Evolutionary conservation across 2,888 invertebrate species (phyloP), one percentile per base, ranked within the genome.

Genomic region (Zeuzera pyrina): DNA sequence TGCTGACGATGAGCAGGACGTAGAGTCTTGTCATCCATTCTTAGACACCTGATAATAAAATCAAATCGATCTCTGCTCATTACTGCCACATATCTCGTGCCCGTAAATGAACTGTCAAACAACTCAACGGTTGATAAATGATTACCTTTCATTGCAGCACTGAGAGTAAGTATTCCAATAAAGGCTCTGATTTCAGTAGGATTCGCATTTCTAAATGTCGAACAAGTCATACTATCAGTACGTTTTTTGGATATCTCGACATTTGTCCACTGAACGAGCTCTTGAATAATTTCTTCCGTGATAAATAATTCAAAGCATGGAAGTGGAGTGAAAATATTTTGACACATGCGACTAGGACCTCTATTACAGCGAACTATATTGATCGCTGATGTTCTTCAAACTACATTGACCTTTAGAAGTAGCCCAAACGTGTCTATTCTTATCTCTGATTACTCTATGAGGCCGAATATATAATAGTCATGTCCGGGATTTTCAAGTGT

Each of bases 21-120:
- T 29, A 43, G 6, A 28, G 30, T 23, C 26, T 43, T 45, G 36
- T 45, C 43, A 36, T 45, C 43, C 38, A 43, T 41, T 39, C 49
- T 40, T 2, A 49, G 36, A 30, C 44, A 45, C 29, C 44, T 30
- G 12, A 43, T 28, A 5, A 49, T 11, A 32, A 43, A 49, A 32
- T 46, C 39, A 43, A 49, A 46, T 29, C 45, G 32, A 34, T 46
- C 43, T 33, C 37, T 25, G 23, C 31, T 35, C 41, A 38, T 41
- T 8, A 31, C 29, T 19, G 38, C 12, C 12, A 32, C 16, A 31
- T 45, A 52, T 29, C 36, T 34, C 7, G 41, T 27, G 8, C 38
- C 42, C 15, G 30, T 30, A 39, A 40, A 45, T 24, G 40, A 30
- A 35, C 37, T 36, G 28, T 45, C 41, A 38, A 43, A 47, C 27